Conservation (phyloP, 2,888 invertebrate genomes). For the Caenorhabditis sp. region DNA sequence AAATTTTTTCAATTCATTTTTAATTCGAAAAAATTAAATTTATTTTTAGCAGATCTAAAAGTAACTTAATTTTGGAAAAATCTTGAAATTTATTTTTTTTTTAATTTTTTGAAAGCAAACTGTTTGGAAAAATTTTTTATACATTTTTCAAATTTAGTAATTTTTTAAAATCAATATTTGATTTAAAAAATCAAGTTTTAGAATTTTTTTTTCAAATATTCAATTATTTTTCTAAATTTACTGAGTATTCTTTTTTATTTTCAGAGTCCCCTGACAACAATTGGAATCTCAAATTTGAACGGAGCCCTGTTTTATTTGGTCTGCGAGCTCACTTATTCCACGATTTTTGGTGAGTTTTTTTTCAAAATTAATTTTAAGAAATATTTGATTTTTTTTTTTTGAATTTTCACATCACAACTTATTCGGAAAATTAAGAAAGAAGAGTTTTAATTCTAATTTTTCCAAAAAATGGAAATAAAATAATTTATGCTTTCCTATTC, state of each 20-base stretch:
- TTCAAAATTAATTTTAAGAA: no score
- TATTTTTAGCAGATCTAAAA: no score
- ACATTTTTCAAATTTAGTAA: neutral
- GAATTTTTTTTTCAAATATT: neutral
- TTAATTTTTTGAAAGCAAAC: no score
- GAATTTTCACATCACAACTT: no score
- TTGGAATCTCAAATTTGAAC: slow-evolving; percentile 96
- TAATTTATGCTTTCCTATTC: no score
- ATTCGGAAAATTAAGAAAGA: no score
- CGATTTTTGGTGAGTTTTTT: slow-evolving; percentile 88
- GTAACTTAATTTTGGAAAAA: neutral
- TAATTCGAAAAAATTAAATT: no score
- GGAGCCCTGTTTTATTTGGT: slow-evolving; percentile 92
- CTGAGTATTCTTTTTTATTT: neutral
- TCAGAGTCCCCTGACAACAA: slow-evolving; percentile 85
- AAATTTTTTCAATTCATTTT: no score
- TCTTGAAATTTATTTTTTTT: neutral
- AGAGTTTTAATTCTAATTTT: no score
- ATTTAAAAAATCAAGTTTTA: neutral
- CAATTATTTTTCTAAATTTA: neutral
- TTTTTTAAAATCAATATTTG: no score
- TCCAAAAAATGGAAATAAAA: no score
- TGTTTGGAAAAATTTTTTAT: neutral
- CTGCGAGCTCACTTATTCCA: slow-evolving; percentile 87
- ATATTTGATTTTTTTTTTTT: no score